Conservation (phyloP, 2,797 vertebrate genomes). For the Iguana delicatissima region DNA sequence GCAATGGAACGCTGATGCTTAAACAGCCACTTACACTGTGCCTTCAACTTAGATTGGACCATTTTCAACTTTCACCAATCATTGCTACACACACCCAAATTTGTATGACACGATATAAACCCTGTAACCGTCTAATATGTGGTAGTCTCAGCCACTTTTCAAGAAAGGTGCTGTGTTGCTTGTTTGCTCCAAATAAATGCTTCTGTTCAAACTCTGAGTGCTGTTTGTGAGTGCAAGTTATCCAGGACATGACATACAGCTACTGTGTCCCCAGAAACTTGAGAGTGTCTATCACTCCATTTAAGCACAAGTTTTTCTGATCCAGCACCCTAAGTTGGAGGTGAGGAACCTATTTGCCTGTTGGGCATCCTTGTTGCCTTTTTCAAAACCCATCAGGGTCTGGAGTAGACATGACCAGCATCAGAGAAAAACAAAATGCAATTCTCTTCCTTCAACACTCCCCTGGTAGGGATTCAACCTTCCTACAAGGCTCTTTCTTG, state of each 20-base stretch:
- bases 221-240: too few relatives aligned
- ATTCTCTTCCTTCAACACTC: not conserved
- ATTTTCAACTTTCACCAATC: too few relatives aligned
- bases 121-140: too few relatives aligned
- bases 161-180: too few relatives aligned
- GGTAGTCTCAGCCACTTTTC: too few relatives aligned
- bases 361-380: not conserved
- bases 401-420: not conserved
- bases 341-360: not conserved
- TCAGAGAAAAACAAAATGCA: too few relatives aligned
- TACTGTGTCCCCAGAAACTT: not conserved
- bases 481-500: not conserved
- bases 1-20: conserved; percentile 53
- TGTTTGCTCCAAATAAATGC: too few relatives aligned
- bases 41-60: conserved; percentile 57
- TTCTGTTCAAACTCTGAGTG: too few relatives aligned
- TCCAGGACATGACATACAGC: not conserved
- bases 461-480: not conserved
- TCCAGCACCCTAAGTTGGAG: not conserved
- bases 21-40: conserved; percentile 63
- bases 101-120: too few relatives aligned
- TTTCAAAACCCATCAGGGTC: not conserved
- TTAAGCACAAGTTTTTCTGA: not conserved
- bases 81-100: too few relatives aligned
- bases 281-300: not conserved